Evolutionary conservation across 2,888 invertebrate species (phyloP).

Genomic region (Thymelicus acteon): DNA sequence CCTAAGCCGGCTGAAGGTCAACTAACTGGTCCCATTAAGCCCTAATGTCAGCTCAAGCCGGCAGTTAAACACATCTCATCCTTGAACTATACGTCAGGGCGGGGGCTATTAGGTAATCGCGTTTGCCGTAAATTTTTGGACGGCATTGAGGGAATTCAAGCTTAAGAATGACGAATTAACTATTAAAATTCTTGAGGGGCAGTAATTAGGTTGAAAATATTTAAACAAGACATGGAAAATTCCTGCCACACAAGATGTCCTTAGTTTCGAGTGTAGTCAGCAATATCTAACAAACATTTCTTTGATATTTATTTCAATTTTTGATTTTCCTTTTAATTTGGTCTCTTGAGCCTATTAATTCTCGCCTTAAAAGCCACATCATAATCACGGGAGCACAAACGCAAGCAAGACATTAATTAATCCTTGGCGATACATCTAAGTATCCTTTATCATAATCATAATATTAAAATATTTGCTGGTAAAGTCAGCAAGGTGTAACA

Average conservation of each 20-base stretch:
- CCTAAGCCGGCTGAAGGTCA: slow-evolving; percentile 17
- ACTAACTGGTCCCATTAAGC: slow-evolving; percentile 9
- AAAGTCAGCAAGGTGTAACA: not conserved
- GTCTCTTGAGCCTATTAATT: no score
- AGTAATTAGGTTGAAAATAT: not conserved
- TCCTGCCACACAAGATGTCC: no score
- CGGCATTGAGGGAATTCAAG: slow-evolving; percentile 14
- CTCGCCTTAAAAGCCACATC: not conserved
- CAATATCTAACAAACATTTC: no score
- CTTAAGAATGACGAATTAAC: not conserved
- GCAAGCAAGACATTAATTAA: not conserved
- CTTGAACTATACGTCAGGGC: slow-evolving; percentile 31
- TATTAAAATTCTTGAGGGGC: not conserved
- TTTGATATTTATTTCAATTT: no score
- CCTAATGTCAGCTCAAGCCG: slow-evolving; percentile 20
- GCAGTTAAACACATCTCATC: slow-evolving; percentile 32
- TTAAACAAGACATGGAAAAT: not conserved
- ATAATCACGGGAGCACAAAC: not conserved
- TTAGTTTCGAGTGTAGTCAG: no score
- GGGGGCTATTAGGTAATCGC: slow-evolving; percentile 30
- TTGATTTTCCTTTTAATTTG: no score
- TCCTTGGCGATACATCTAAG: not conserved
- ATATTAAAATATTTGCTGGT: slow-evolving; percentile 6
- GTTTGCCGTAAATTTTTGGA: slow-evolving; percentile 32
- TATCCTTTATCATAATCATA: not conserved